Evolutionary conservation across 2,113 vertebrate species (phyloP).

Genomic region (Sturnus vulgaris): DNA sequence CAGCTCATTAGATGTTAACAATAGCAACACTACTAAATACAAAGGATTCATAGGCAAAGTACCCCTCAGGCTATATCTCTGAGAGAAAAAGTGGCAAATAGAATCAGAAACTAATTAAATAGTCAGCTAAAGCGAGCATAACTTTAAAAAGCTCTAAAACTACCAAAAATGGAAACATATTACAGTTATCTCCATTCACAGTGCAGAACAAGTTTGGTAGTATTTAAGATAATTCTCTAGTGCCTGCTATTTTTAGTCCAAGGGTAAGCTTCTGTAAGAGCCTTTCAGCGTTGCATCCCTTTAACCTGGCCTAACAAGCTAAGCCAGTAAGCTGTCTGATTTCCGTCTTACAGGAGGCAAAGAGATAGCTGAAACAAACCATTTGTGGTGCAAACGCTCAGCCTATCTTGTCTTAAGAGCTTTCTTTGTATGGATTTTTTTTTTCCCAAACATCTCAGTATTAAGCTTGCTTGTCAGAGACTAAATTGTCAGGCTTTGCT

Average conservation of each 20-base stretch:
- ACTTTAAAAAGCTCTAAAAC: slow-evolving; percentile 70
- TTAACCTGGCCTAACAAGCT: slow-evolving; percentile 91
- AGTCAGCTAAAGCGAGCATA: slow-evolving; percentile 73
- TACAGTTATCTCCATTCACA: slow-evolving; percentile 81
- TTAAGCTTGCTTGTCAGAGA: slow-evolving; percentile 68
- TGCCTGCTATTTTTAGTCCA: slow-evolving; percentile 90
- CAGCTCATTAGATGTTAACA: slow-evolving; percentile 66
- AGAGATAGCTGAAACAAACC: slow-evolving; percentile 77
- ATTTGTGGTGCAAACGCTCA: slow-evolving; percentile 63
- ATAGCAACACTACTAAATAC: slow-evolving; percentile 56
- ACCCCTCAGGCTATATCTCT: slow-evolving; percentile 58
- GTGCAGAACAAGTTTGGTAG: slow-evolving; percentile 79
- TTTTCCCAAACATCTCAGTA: slow-evolving; percentile 24
- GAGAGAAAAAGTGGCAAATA: slow-evolving; percentile 71
- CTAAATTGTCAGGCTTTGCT: slow-evolving; percentile 66
- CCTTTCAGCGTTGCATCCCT: slow-evolving; percentile 84
- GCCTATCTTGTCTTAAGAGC: slow-evolving; percentile 72
- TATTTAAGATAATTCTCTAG: slow-evolving; percentile 85
- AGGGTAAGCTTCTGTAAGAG: slow-evolving; percentile 92
- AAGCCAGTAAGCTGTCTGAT: slow-evolving; percentile 93
- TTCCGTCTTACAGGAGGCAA: slow-evolving; percentile 69
- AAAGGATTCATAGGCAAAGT: slow-evolving; percentile 59
- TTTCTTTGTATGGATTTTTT: slow-evolving; percentile 66
- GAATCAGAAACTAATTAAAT: slow-evolving; percentile 78
- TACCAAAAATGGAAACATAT: slow-evolving; percentile 81